Evolutionary conservation across 2,888 invertebrate species (phyloP).

Genomic region (Diogma glabrata): DNA sequence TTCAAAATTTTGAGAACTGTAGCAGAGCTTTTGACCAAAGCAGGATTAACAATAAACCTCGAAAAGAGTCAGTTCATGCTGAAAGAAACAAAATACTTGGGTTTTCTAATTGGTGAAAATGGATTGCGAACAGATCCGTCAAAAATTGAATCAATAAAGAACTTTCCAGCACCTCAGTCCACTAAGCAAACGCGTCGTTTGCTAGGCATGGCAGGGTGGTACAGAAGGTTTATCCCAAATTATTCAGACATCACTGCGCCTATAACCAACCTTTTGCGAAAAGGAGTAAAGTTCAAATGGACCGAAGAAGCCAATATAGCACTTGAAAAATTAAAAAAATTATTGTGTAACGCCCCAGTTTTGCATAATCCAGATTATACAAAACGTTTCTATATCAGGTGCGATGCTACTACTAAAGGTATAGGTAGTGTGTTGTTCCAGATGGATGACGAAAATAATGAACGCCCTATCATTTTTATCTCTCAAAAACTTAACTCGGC

Average conservation of each 20-base stretch:
- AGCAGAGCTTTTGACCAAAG: background rate
- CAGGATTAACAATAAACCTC: background rate
- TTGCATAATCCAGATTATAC: slow-evolving; percentile 6
- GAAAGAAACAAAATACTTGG: background rate
- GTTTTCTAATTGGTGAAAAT: background rate
- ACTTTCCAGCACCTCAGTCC: background rate
- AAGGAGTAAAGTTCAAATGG: slow-evolving; percentile 7
- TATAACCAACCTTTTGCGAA: background rate
- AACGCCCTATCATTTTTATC: too few species aligned
- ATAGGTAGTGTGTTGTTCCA: background rate
- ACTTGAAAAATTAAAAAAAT: background rate
- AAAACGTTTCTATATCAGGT: too few species aligned
- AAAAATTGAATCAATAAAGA: background rate
- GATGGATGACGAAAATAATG: background rate
- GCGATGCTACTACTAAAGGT: too few species aligned
- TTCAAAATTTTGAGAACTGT: background rate
- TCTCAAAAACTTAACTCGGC: too few species aligned
- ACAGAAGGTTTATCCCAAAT: background rate
- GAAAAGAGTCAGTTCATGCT: background rate
- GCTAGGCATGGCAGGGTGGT: background rate
- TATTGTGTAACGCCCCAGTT: background rate
- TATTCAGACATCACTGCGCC: background rate
- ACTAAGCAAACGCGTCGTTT: background rate
- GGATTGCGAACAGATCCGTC: background rate
- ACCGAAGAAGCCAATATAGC: slow-evolving; percentile 5